Conservation (phyloP, 2,797 vertebrate genomes). For the Etheostoma perlongum region DNA sequence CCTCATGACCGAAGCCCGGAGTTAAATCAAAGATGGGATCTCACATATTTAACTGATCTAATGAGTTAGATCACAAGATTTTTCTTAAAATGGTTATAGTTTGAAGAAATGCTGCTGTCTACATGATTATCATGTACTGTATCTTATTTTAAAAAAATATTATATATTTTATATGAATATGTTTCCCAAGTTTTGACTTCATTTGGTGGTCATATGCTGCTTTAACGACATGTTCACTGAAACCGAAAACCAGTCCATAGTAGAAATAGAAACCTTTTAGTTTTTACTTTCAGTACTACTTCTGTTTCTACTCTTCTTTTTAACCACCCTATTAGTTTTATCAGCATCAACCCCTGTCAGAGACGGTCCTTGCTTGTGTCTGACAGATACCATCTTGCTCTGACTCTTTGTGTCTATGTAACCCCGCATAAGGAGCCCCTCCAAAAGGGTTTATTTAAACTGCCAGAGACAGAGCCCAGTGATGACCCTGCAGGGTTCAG, state of each 20-base stretch:
- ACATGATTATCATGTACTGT: background rate
- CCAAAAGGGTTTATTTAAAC: slow-evolving; percentile 52
- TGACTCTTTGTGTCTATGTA: slow-evolving; percentile 61
- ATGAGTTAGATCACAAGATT: slow-evolving; percentile 22
- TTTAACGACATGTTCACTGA: slow-evolving; percentile 18
- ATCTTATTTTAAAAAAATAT: background rate
- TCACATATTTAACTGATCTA: slow-evolving; percentile 13
- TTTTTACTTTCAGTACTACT: background rate
- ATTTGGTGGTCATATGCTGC: slow-evolving; percentile 18
- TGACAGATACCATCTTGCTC: slow-evolving; percentile 65
- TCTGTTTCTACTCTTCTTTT: slow-evolving; percentile 20
- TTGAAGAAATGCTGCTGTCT: slow-evolving; percentile 2
- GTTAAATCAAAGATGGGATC: slow-evolving; percentile 37
- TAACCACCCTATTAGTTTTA: slow-evolving; percentile 32
- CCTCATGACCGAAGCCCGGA: slow-evolving; percentile 20
- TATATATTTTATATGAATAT: background rate
- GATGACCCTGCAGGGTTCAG: slow-evolving; percentile 59
- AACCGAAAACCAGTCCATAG: background rate
- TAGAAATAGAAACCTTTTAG: slow-evolving; percentile 14
- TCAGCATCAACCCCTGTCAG: slow-evolving; percentile 44
- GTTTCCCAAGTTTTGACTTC: slow-evolving; percentile 2
- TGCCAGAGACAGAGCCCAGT: slow-evolving; percentile 62
- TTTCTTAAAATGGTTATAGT: slow-evolving; percentile 7
- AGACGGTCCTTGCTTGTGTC: slow-evolving; percentile 42
- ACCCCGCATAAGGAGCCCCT: slow-evolving; percentile 62